phyloP scores from a whole-genome alignment of 1,140 invertebrate species.

The Hylyphantes graminicola region DNA sequence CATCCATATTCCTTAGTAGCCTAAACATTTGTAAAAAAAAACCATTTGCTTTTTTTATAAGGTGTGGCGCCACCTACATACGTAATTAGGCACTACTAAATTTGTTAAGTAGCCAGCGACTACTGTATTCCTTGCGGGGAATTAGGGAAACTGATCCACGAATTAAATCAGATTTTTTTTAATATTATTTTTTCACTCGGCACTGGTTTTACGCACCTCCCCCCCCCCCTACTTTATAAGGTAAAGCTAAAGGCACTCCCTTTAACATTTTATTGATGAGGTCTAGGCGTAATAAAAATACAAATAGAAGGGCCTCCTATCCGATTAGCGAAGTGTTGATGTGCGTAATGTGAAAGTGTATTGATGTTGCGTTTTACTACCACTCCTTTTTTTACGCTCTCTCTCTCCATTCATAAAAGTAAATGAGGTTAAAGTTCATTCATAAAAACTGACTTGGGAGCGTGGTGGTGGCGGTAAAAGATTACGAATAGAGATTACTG shows the following conservation, averaged over 20 bases:
- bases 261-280: constrained; percentile 46
- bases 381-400: no score
- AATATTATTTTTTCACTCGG: background rate
- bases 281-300: background rate
- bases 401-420: constrained; percentile 10
- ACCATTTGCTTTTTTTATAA: no score
- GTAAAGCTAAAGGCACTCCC: constrained; percentile 22
- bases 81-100: constrained; percentile 40
- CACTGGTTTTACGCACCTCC: constrained; percentile 1
- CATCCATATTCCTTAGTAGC: no score
- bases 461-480: no score
- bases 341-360: constrained; percentile 14
- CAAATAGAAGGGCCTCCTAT: constrained; percentile 19
- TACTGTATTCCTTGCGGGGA: constrained; percentile 35
- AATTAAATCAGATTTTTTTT: constrained; percentile 33
- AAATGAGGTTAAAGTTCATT: background rate
- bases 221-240: background rate
- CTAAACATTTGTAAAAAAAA: no score
- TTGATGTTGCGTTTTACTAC: no score
- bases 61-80: constrained; percentile 22
- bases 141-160: constrained; percentile 7
- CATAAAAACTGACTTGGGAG: no score
- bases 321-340: constrained; percentile 38
- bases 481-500: no score
- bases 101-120: constrained; percentile 31